Conservation (phyloP, 2,113 vertebrate genomes). For the Pandion haliaetus region DNA sequence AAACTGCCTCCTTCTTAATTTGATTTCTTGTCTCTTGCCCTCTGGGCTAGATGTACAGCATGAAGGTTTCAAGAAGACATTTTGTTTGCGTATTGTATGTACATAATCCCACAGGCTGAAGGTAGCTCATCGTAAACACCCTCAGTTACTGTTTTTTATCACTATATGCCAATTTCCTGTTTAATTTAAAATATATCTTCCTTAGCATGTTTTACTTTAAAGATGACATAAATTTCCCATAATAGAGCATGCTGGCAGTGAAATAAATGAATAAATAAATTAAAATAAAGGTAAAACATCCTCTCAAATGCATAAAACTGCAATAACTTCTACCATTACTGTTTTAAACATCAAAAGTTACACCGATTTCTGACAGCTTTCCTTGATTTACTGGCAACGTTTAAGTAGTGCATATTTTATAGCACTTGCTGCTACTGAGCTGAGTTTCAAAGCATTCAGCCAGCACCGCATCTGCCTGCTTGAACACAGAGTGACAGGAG, state of each 20-base stretch:
- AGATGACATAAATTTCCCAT: neutral
- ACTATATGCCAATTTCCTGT: neutral
- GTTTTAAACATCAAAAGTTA: constrained; percentile 46
- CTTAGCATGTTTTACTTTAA: constrained; percentile 40
- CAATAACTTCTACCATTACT: neutral
- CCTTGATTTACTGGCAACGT: constrained; percentile 7
- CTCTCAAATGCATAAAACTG: constrained; percentile 13
- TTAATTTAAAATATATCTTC: constrained; percentile 46
- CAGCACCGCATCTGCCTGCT: neutral
- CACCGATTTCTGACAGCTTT: neutral
- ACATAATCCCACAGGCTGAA: neutral
- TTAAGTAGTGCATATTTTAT: neutral
- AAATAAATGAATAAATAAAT: constrained; percentile 42
- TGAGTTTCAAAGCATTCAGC: neutral
- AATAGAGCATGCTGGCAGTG: neutral
- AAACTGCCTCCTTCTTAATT: neutral
- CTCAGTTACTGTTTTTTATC: neutral
- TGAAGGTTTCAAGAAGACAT: neutral
- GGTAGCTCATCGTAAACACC: neutral
- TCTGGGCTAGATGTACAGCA: neutral
- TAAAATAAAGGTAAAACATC: neutral
- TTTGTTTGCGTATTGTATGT: neutral
- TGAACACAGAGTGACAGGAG: neutral
- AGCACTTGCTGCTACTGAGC: neutral
- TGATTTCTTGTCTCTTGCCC: neutral